Evolutionary conservation across 2,113 vertebrate genomes (phyloP).

Genomic region (Salvator merianae): DNA sequence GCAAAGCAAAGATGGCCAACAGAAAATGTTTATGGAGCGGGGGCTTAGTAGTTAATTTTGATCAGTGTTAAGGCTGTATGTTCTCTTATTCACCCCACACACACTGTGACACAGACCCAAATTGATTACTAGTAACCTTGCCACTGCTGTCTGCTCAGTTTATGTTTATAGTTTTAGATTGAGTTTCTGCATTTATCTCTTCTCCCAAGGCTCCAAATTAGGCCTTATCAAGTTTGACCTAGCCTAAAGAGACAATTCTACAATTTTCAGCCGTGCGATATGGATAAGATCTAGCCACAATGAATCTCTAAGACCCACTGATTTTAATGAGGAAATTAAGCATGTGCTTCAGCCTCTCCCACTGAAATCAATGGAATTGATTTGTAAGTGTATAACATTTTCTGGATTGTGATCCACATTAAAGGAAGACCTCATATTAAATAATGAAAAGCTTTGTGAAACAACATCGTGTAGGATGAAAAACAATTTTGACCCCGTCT

Average conservation of each 20-base stretch:
- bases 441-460: not conserved
- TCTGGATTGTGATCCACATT: not conserved
- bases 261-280: not conserved
- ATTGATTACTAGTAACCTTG: too few species aligned
- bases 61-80: too few species aligned
- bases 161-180: too few species aligned
- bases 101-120: too few species aligned
- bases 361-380: not conserved
- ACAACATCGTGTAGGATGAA: not conserved
- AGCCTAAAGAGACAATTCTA: not conserved
- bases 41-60: too few species aligned
- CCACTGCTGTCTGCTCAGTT: not conserved
- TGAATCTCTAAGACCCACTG: not conserved
- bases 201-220: too few species aligned
- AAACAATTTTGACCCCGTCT: not conserved
- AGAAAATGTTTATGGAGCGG: too few species aligned
- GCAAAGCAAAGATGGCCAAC: too few species aligned
- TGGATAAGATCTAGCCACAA: not conserved
- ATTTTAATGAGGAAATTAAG: not conserved
- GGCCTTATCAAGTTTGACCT: not conserved
- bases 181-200: too few species aligned
- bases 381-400: not conserved
- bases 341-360: not conserved
- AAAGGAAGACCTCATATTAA: not conserved
- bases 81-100: too few species aligned